These are phyloP conservation scores for Eupleurogrammus muticus DNA, from an alignment of 2,797 vertebrate genomes.

Conservation along the genomic window DNA sequence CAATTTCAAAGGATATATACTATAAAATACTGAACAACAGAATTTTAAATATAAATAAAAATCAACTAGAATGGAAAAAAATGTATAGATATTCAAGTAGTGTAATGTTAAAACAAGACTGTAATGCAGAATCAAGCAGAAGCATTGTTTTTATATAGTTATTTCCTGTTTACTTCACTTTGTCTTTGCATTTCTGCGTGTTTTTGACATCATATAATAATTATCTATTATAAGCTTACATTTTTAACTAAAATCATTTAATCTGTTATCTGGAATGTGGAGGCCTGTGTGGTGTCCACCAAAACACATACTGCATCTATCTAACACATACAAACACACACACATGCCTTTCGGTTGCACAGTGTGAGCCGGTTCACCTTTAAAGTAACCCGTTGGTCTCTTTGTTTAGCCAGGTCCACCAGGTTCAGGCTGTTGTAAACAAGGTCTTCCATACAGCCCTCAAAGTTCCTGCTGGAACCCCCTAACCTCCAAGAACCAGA, in stretches of 20 bases:
- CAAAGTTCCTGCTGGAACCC: constrained; percentile 82
- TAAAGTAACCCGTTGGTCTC: constrained; percentile 84
- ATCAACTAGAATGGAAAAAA: too few relatives aligned
- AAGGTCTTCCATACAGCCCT: constrained; percentile 95
- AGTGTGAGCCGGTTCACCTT: constrained; percentile 79
- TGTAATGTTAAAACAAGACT: too few relatives aligned
- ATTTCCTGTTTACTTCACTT: too few relatives aligned
- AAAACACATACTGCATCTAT: neutral
- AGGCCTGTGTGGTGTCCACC: neutral
- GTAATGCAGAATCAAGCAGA: too few relatives aligned
- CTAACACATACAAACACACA: neutral
- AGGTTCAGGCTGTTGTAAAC: constrained; percentile 89
- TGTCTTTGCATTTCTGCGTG: too few relatives aligned
- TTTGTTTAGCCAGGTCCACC: constrained; percentile 85
- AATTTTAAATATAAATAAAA: too few relatives aligned
- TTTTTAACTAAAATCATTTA: neutral
- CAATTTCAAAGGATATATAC: too few relatives aligned
- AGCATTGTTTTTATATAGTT: too few relatives aligned
- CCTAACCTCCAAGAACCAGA: constrained; percentile 81
- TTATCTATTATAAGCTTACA: neutral
- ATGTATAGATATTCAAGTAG: too few relatives aligned
- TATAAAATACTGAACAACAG: too few relatives aligned
- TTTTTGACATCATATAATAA: too few relatives aligned
- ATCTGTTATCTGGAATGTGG: too few relatives aligned
- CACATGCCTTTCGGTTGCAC: neutral